These are phyloP conservation scores for Phoxinus phoxinus DNA, from an alignment of 2,113 vertebrate genomes.

Conservation along the genomic window DNA sequence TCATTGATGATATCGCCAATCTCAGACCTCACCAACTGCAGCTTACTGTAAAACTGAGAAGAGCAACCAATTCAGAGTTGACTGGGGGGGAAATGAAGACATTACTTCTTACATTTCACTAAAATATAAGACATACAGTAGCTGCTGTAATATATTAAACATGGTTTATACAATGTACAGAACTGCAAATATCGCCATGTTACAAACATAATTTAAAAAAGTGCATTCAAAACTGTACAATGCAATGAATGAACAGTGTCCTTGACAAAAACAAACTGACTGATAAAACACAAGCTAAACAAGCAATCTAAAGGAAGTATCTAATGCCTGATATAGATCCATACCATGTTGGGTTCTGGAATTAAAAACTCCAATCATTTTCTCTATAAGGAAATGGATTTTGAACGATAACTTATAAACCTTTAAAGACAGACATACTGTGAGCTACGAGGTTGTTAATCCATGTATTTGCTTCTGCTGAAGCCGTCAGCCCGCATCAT, in stretches of 20 bases:
- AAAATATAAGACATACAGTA: not conserved
- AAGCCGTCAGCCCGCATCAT: too few relatives aligned
- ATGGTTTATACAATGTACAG: too few relatives aligned
- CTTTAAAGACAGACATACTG: too few relatives aligned
- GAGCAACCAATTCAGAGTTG: slow-evolving; percentile 9
- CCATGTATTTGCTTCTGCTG: too few relatives aligned
- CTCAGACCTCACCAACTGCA: slow-evolving; percentile 91
- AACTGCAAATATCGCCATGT: not conserved
- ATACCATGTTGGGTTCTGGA: not conserved
- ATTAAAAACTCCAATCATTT: too few relatives aligned
- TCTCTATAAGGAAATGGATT: too few relatives aligned
- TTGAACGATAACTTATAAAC: too few relatives aligned
- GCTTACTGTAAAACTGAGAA: slow-evolving; percentile 86
- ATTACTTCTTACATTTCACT: too few relatives aligned
- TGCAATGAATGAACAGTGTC: too few relatives aligned
- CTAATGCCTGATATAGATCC: not conserved
- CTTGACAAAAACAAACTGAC: not conserved
- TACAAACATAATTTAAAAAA: not conserved
- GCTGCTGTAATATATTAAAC: not conserved
- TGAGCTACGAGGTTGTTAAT: too few relatives aligned
- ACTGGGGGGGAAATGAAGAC: not conserved
- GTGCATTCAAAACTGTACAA: not conserved
- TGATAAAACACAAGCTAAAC: not conserved
- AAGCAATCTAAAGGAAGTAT: not conserved
- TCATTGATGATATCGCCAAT: slow-evolving; percentile 91